Evolutionary conservation across 2,888 invertebrate genomes (phyloP), one percentile per base, ranked within the genome.

Genomic region (Latrodectus elegans): DNA sequence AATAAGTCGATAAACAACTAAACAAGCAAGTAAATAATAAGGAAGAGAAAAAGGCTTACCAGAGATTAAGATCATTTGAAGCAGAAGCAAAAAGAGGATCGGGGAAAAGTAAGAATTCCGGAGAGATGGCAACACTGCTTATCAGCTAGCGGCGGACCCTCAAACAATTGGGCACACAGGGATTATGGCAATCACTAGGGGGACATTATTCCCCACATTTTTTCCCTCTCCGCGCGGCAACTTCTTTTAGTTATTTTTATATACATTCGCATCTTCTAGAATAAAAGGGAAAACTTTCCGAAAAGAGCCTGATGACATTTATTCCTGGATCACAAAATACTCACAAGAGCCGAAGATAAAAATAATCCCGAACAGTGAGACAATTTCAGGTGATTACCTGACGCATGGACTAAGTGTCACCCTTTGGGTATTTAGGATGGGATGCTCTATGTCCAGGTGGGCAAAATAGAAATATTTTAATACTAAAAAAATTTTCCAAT

Each of bases 1-100:
- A 79, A 86, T 84, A 86, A 87, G 86, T 87, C 86, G 79, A 87
- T 87, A 87, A 87, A 87, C 81, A 87, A 87, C 86, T 87, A 87
- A 87, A 87, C 81, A 87, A 87, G 81, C 86, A 81, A 87, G 71
- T 87, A 87, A 87, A 87, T 87, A 87, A 87, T 87, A 87, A 87
- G 81, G 81, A 87, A 87, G 86, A 88, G 85, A 87, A 88, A 88
- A 88, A 88, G 88, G 88, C 88, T 88, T 88, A 88, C 83, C 82
- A 73, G 83, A 88, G 88, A 88, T 88, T 88, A 88, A 83, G 88
- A 88, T 88, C 88, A 83, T 87, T 87, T 82, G 85, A 85, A 79
- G 85, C 84, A 64, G 83, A 76, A 71, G 77, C 72, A 38, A 70
- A 70, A 60, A 80, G 17, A 81, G 81, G 15, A 55, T 65, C 65